phyloP scores from a whole-genome alignment of 2,888 invertebrate species.

The Drosophila kambysellisi region DNA sequence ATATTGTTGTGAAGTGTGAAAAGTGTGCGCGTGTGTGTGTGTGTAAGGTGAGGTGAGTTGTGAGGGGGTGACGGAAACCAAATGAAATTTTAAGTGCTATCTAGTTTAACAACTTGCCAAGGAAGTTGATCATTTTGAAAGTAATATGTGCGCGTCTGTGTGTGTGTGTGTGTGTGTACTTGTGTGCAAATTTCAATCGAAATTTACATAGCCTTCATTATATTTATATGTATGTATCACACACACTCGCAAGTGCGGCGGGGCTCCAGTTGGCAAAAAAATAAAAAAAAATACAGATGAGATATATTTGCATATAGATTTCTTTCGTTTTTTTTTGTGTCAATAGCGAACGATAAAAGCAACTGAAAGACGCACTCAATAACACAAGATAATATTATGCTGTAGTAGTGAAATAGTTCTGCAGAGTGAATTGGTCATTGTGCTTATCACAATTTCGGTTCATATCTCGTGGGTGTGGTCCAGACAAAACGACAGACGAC shows the following conservation, averaged over 20 bases:
- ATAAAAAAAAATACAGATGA: constrained; percentile 30
- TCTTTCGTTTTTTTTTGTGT: constrained; percentile 11
- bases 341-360: constrained; percentile 25
- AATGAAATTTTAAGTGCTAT: constrained; percentile 55
- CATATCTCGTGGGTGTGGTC: constrained; percentile 70
- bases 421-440: constrained; percentile 9
- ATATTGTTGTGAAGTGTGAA: constrained; percentile 43
- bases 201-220: constrained; percentile 23
- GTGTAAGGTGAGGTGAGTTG: constrained; percentile 40
- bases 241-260: not conserved
- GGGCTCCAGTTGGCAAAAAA: constrained; percentile 47
- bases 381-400: constrained; percentile 1
- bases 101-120: constrained; percentile 54
- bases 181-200: constrained; percentile 31
- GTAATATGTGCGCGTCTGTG: constrained; percentile 22
- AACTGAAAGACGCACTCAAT: constrained; percentile 12
- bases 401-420: not conserved
- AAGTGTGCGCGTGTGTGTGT: constrained; percentile 35
- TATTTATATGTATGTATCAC: constrained; percentile 4
- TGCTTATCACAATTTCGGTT: constrained; percentile 40
- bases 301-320: not conserved
- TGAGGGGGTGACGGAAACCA: constrained; percentile 47
- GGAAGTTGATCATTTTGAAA: constrained; percentile 60
- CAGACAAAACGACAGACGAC: constrained; percentile 27
- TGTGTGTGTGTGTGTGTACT: constrained; percentile 6